phyloP scores from a whole-genome alignment of 2,888 invertebrate species.

The Mesorhabditis sp. region DNA sequence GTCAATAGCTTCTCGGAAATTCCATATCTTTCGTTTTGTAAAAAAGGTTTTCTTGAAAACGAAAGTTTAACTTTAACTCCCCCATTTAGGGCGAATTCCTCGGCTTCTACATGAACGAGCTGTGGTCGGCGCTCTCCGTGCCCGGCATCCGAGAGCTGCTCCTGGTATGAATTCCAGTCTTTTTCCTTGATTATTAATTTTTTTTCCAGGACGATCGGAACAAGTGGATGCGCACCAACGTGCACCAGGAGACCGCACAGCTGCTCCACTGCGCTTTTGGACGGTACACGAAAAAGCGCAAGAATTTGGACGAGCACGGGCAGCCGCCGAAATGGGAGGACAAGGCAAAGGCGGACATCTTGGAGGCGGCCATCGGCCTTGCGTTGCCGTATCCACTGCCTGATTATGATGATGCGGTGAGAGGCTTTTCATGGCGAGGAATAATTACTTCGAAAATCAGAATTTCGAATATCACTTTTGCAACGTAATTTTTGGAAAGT shows the following conservation, averaged over 20 bases:
- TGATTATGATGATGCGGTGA: constrained; percentile 27
- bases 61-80: neutral
- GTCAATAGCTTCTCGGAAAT: no score
- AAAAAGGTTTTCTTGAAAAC: no score
- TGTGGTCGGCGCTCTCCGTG: constrained; percentile 17
- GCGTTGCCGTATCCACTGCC: constrained; percentile 30
- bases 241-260: constrained; percentile 27
- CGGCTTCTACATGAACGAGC: constrained; percentile 16
- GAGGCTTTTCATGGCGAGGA: neutral
- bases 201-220: constrained; percentile 10
- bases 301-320: constrained; percentile 22
- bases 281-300: constrained; percentile 22
- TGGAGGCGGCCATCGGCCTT: constrained; percentile 13
- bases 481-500: no score
- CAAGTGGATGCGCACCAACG: constrained; percentile 27
- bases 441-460: neutral
- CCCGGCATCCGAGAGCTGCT: constrained; percentile 13
- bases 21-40: no score
- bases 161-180: neutral
- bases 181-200: constrained; percentile 5
- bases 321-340: constrained; percentile 10
- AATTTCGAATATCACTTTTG: no score
- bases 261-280: constrained; percentile 25
- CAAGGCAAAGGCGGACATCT: neutral
- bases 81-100: constrained; percentile 26